Evolutionary conservation across 2,888 invertebrate genomes (phyloP), one percentile per base, ranked within the genome.

Genomic region (Yponomeuta cagnagella): DNA sequence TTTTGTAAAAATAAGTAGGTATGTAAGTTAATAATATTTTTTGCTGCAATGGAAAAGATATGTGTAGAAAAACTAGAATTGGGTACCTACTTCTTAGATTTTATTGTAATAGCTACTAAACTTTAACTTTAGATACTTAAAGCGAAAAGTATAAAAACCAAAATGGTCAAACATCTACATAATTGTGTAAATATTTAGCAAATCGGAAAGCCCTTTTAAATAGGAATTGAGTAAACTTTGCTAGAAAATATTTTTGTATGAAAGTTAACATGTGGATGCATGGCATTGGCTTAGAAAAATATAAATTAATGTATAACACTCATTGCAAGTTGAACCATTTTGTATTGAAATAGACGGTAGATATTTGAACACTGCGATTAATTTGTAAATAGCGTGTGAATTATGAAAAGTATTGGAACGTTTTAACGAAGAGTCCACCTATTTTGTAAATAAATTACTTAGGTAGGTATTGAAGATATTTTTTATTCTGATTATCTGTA

Each of bases 391-490:
- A 73, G 73, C 70, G 63, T 69, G 68, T 73, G 71, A 48, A 70
- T 72, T 58, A 58, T 15, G 52, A 58, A 58, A 58, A 58, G 52
- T 58, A 58, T 88, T 82, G 84, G 83, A 84, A 81, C 82, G 84
- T 87, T 89, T 83, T 86, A 87, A 89, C 89, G 90, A 92, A 92
- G 85, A 89, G 87, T 90, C 91, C 91, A 92, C 91, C 91, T 91
- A 90, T 89, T 89, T 89, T 91, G 90, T 91, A 91, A 89, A 89
- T 91, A 89, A 82, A 84, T 87, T 48, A 71, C 12, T 63, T 58
- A 15, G 15, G 12, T 58, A 15, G 15, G 12, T 58, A 15, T 58
- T 58, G 5, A 15, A 58, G 52, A 15, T 15, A 15, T 58, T 58
- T 58, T 58, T 15, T 15, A 58, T 58, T 58, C 52, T 58, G 52